These are phyloP conservation scores for Ophion ellenae DNA, from an alignment of 2,888 invertebrate genomes.

Conservation along the genomic window DNA sequence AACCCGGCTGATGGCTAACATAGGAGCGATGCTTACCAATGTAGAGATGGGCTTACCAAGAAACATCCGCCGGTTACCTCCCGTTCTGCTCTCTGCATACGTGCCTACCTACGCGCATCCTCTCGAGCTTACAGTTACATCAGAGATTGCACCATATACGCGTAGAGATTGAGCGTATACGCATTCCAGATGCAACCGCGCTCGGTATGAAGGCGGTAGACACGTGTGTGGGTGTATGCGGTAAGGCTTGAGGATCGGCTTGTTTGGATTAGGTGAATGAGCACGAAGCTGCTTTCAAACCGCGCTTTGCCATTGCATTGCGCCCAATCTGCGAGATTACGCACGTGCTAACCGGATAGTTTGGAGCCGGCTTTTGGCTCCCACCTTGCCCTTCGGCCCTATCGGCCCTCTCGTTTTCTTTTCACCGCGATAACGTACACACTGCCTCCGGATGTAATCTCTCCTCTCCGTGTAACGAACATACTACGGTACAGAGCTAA, in stretches of 20 bases:
- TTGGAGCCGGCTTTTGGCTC: constrained; percentile 23
- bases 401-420: constrained; percentile 3
- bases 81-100: background rate
- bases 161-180: background rate
- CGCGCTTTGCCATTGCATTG: constrained; percentile 46
- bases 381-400: background rate
- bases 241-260: constrained; percentile 34
- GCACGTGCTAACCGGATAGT: constrained; percentile 50
- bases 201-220: background rate
- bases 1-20: constrained; percentile 19
- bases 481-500: background rate
- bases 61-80: constrained; percentile 3
- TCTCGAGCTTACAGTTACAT: background rate
- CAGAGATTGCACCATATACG: background rate
- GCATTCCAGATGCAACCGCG: constrained; percentile 31
- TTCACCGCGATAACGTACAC: constrained; percentile 11
- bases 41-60: constrained; percentile 38
- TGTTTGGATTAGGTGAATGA: constrained; percentile 72
- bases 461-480: background rate
- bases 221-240: background rate
- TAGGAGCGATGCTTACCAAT: constrained; percentile 5
- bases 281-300: constrained; percentile 70
- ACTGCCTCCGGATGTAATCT: background rate
- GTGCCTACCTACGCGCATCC: background rate
- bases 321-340: constrained; percentile 60